These are phyloP conservation scores for Stichopus chloronotus DNA, from an alignment of 35 echinoderm and acorn worm genomes.

Conservation along the genomic window DNA sequence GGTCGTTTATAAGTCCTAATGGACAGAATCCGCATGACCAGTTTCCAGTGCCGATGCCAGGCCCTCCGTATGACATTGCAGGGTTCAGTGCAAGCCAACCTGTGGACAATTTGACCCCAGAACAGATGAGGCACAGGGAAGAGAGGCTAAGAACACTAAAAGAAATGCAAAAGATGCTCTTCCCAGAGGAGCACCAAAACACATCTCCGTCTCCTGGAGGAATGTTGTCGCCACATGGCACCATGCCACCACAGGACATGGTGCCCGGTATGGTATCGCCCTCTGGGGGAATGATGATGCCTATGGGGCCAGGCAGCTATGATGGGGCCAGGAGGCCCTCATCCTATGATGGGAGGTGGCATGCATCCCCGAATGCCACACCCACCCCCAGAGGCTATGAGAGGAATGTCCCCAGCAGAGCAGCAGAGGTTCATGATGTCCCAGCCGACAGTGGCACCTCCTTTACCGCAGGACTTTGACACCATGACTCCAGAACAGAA, in stretches of 20 bases:
- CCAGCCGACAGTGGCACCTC: constrained; percentile 72
- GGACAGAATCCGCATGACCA: constrained; percentile 60
- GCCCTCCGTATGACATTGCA: constrained; percentile 69
- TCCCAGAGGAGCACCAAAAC: constrained; percentile 89
- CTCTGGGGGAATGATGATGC: constrained; percentile 70
- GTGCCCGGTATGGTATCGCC: constrained; percentile 76
- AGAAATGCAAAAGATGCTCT: constrained; percentile 91
- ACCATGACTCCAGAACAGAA: constrained; percentile 87
- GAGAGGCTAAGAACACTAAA: constrained; percentile 84
- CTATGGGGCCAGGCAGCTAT: constrained; percentile 36
- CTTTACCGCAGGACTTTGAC: constrained; percentile 82
- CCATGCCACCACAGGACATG: constrained; percentile 76
- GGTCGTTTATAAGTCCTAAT: constrained; percentile 79
- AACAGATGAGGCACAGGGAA: constrained; percentile 90
- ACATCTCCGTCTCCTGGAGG: constrained; percentile 72
- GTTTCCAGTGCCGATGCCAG: constrained; percentile 46
- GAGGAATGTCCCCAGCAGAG: constrained; percentile 68
- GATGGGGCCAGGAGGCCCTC: constrained; percentile 72
- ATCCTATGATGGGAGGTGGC: constrained; percentile 51
- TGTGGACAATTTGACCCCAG: constrained; percentile 93
- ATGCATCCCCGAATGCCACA: constrained; percentile 79
- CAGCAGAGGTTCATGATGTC: constrained; percentile 82
- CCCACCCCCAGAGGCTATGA: constrained; percentile 66
- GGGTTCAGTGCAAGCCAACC: constrained; percentile 78
- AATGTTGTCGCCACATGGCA: constrained; percentile 83